Conservation (phyloP, 2,113 vertebrate species). For the Brachionichthys hirsutus region DNA sequence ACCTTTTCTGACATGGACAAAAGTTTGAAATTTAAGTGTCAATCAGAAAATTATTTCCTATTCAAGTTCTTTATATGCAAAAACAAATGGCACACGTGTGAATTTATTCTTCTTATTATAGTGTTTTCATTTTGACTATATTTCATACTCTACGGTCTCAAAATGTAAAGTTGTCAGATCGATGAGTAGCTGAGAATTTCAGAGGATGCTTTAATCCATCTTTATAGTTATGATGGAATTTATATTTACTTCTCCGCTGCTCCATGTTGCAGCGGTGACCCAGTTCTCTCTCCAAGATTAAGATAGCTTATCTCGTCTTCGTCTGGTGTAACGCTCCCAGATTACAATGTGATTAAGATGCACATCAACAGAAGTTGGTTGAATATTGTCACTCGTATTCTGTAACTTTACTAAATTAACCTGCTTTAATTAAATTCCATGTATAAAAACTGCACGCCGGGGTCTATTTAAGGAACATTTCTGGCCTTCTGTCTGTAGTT, state of each 20-base stretch:
- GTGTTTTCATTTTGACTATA: background rate
- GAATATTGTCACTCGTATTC: background rate
- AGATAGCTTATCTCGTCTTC: constrained; percentile 37
- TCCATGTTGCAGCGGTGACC: constrained; percentile 29
- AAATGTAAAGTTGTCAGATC: constrained; percentile 10
- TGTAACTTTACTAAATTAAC: background rate
- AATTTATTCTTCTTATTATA: constrained; percentile 1
- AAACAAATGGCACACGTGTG: background rate
- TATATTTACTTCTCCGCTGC: constrained; percentile 9
- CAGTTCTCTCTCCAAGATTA: constrained; percentile 40
- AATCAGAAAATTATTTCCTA: background rate
- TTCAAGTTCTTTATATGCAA: background rate
- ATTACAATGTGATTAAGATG: constrained; percentile 42
- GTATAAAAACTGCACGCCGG: fast-evolving
- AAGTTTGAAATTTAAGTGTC: too few species aligned
- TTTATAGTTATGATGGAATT: constrained; percentile 19
- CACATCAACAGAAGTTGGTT: constrained; percentile 15
- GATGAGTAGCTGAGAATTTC: background rate
- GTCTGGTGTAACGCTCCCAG: constrained; percentile 28
- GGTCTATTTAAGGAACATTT: background rate
- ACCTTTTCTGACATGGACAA: too few species aligned
- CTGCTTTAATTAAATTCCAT: background rate
- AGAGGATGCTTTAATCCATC: constrained; percentile 27
- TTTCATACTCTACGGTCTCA: constrained; percentile 1
- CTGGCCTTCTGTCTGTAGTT: background rate